Evolutionary conservation across 2,797 vertebrate genomes (phyloP).

Genomic region (Myotis daubentonii): DNA sequence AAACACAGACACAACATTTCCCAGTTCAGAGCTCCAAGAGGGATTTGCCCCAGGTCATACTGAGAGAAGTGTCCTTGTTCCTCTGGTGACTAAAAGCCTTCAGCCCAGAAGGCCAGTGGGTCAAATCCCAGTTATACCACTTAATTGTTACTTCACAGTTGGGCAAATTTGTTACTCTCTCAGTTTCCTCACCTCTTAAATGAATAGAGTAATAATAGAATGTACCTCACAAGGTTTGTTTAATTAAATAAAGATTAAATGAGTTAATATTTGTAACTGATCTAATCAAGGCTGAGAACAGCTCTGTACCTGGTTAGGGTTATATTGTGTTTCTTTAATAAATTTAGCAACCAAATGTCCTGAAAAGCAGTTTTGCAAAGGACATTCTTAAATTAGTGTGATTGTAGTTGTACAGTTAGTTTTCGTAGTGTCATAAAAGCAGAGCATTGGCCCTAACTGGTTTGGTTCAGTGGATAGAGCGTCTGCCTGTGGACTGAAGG

Average conservation of each 20-base stretch:
- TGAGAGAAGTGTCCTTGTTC: neutral
- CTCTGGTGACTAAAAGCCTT: neutral
- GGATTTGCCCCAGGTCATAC: neutral
- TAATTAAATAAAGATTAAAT: neutral
- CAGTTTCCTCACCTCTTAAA: neutral
- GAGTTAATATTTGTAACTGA: neutral
- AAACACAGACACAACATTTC: neutral
- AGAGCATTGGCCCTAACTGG: neutral
- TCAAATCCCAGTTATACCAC: neutral
- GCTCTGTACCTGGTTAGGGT: neutral
- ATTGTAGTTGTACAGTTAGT: neutral
- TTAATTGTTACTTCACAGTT: neutral
- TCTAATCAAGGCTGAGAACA: slow-evolving; percentile 16
- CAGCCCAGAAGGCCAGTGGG: neutral
- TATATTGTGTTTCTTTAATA: neutral
- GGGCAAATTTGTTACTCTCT: neutral
- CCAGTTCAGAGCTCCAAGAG: neutral
- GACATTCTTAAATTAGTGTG: neutral
- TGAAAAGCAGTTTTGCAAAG: neutral
- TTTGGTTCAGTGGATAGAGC: no score
- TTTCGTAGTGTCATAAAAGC: neutral
- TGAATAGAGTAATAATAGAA: neutral
- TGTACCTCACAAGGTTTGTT: neutral
- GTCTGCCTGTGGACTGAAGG: no score
- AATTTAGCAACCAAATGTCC: slow-evolving; percentile 22